A percentile compares a stretch with the other conserved stretches of the same genome.
Evolutionary conservation across 2,888 invertebrate genomes (phyloP).

Genomic region (Xylophagus ater): DNA sequence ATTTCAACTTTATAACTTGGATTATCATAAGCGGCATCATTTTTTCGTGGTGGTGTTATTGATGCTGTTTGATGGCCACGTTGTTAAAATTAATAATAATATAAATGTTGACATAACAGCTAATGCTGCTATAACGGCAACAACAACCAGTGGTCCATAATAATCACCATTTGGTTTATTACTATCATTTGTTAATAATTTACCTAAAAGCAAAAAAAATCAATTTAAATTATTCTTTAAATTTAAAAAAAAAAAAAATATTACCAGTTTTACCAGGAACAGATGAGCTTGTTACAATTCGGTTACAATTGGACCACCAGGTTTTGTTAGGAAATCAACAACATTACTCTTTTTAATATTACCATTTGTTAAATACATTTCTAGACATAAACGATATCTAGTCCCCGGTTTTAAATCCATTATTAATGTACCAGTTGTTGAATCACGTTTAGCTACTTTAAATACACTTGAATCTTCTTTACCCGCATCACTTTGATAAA

Average conservation of each 20-base stretch:
- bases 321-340: constrained; percentile 75
- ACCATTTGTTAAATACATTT: constrained; percentile 81
- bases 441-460: constrained; percentile 63
- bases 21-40: constrained; percentile 84
- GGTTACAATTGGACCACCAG: constrained; percentile 49
- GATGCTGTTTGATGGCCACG: constrained; percentile 60
- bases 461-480: constrained; percentile 63
- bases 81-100: constrained; percentile 64
- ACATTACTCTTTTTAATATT: constrained; percentile 84
- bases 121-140: constrained; percentile 75
- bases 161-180: constrained; percentile 53
- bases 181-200: constrained; percentile 40
- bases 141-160: constrained; percentile 78
- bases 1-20: constrained; percentile 89
- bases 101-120: constrained; percentile 73
- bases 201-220: too few species aligned
- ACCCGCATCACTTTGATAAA: constrained; percentile 63
- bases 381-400: constrained; percentile 77
- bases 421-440: constrained; percentile 53
- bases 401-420: constrained; percentile 64
- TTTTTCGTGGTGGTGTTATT: constrained; percentile 68
- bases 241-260: background rate
- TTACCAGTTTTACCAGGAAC: constrained; percentile 39
- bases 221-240: too few species aligned
- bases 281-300: too few species aligned